phyloP scores from a whole-genome alignment of 1,140 invertebrate species.

The Aphelenchoides avenae region DNA sequence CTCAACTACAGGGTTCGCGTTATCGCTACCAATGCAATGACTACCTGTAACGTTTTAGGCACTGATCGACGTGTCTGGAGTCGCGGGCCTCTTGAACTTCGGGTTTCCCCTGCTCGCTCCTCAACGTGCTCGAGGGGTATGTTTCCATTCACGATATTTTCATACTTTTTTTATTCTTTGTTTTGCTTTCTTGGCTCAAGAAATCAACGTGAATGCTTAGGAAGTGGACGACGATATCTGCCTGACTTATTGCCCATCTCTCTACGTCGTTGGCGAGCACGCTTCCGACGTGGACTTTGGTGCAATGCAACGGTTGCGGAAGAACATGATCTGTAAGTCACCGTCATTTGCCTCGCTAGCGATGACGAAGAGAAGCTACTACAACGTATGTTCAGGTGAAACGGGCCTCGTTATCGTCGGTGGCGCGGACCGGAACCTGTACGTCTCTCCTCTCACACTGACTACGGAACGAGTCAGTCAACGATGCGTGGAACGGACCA shows the following conservation, averaged over 20 bases:
- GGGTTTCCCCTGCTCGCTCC: no score
- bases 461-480: conserved; percentile 38
- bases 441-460: conserved; percentile 28
- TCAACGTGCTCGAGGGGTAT: no score
- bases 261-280: conserved; percentile 11
- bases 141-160: background rate
- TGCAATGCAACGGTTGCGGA: conserved; percentile 4
- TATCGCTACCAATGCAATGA: background rate
- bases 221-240: conserved; percentile 16
- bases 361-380: no score
- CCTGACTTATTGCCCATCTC: conserved; percentile 12
- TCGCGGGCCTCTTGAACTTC: no score
- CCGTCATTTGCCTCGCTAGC: no score
- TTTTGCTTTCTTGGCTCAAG: no score
- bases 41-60: background rate
- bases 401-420: conserved; percentile 33
- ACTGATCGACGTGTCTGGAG: no score
- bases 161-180: background rate
- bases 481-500: conserved; percentile 29
- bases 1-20: conserved; percentile 35
- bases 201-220: no score
- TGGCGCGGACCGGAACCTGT: conserved; percentile 35
- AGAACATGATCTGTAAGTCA: conserved; percentile 12
- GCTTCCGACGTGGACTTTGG: conserved; percentile 8
- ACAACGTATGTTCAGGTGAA: conserved; percentile 34